A percentile compares a stretch with the other conserved stretches of the same genome.
Evolutionary conservation across 2,797 vertebrate species (phyloP).

Genomic region (Gymnothorax reevesii): DNA sequence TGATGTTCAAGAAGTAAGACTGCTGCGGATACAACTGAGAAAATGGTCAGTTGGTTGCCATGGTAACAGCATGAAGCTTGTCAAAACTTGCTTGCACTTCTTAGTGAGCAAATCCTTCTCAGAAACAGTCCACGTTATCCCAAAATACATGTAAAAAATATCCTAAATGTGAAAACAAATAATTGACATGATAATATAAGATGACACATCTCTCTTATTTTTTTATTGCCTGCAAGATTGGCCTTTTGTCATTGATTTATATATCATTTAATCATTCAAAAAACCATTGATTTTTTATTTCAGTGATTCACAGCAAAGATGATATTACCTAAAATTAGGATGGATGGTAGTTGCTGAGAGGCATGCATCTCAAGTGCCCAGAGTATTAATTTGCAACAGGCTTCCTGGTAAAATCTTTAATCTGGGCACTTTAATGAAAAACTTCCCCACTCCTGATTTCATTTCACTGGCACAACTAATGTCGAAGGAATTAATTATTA

Average conservation of each 20-base stretch:
- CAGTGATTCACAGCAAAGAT: not conserved
- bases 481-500: constrained; percentile 14
- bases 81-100: not conserved
- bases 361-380: not conserved
- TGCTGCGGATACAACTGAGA: not conserved
- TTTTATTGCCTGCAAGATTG: not conserved
- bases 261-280: not conserved
- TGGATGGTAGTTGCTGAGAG: not conserved
- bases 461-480: constrained; percentile 9
- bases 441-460: not conserved
- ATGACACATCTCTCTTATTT: not conserved
- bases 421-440: constrained; percentile 17
- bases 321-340: not conserved
- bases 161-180: not conserved
- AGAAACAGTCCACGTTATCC: not conserved
- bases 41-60: not conserved
- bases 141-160: not conserved
- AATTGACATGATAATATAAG: not conserved
- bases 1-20: not conserved
- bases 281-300: not conserved
- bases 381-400: constrained; percentile 11
- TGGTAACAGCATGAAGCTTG: not conserved
- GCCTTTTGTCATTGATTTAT: constrained; percentile 13
- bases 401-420: constrained; percentile 10
- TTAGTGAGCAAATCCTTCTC: not conserved